Percentiles rank a stretch among this genome's conserved stretches.
phyloP scores from a whole-genome alignment of 2,888 invertebrate species.

The Polyommatus iphigenia region DNA sequence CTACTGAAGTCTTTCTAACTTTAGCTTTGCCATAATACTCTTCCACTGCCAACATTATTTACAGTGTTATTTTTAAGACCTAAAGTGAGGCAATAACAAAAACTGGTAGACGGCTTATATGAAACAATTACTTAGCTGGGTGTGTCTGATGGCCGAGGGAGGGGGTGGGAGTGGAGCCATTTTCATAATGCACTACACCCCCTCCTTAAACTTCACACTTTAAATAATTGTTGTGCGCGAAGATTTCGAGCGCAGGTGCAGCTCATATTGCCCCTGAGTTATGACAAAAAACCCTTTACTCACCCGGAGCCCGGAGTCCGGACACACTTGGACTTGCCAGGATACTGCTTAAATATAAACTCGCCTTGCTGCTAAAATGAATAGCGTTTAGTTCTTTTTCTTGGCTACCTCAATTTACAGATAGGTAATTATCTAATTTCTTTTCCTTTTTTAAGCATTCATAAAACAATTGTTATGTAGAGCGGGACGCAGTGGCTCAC shows the following conservation, averaged over 20 bases:
- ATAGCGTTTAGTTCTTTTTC: not conserved
- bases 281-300: slow-evolving; percentile 24
- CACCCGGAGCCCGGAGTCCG: not conserved
- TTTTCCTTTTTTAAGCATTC: too few species aligned
- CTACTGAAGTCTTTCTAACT: not conserved
- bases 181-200: slow-evolving; percentile 68
- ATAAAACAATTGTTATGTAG: too few species aligned
- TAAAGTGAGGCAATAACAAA: slow-evolving; percentile 42
- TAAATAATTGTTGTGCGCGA: slow-evolving; percentile 61
- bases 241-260: slow-evolving; percentile 43
- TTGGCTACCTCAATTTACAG: not conserved
- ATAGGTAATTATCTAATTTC: too few species aligned
- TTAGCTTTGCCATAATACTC: not conserved
- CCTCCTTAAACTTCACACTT: slow-evolving; percentile 66
- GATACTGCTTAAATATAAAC: not conserved
- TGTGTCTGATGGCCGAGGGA: slow-evolving; percentile 39
- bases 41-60: not conserved
- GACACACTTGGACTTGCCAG: not conserved
- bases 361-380: not conserved
- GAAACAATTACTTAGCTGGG: slow-evolving; percentile 56
- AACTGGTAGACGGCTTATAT: slow-evolving; percentile 45
- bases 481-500: too few species aligned
- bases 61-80: slow-evolving; percentile 25
- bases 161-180: slow-evolving; percentile 52
- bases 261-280: slow-evolving; percentile 24